phyloP scores from a whole-genome alignment of 1,140 invertebrate species.

The Hypsibius dujardini region DNA sequence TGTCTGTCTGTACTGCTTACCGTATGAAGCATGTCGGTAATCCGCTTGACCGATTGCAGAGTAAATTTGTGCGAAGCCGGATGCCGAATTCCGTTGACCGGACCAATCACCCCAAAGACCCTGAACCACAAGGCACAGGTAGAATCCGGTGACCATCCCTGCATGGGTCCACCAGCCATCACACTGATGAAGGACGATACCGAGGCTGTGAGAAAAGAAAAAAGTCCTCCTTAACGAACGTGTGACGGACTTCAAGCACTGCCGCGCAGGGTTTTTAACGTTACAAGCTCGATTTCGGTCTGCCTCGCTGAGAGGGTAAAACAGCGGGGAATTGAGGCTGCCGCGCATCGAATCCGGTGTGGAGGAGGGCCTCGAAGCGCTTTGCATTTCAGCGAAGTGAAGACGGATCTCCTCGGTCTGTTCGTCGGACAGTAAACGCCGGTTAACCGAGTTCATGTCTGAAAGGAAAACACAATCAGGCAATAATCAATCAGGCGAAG shows the following conservation, averaged over 20 bases:
- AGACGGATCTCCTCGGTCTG: too few relatives aligned
- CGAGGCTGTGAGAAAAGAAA: conserved; percentile 34
- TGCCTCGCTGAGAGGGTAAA: not conserved
- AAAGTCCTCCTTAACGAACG: too few relatives aligned
- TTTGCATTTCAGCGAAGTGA: not conserved
- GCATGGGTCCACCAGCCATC: conserved; percentile 30
- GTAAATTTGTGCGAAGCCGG: conserved; percentile 3
- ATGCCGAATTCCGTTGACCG: not conserved
- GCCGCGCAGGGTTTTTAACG: too few relatives aligned
- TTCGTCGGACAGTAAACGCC: too few relatives aligned
- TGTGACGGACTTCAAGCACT: too few relatives aligned
- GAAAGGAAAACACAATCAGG: too few relatives aligned
- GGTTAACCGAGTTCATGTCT: too few relatives aligned
- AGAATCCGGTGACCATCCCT: conserved; percentile 12
- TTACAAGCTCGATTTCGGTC: conserved; percentile 3
- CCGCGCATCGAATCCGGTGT: conserved; percentile 2
- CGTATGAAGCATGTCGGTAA: not conserved
- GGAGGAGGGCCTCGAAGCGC: not conserved
- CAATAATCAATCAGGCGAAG: too few relatives aligned
- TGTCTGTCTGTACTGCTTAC: not conserved
- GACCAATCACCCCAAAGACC: conserved; percentile 13
- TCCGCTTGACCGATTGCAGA: not conserved
- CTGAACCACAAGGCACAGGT: conserved; percentile 12
- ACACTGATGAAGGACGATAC: conserved; percentile 65
- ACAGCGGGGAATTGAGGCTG: conserved; percentile 11